Evolutionary conservation across 2,888 invertebrate species (phyloP).

Genomic region (Caenorhabditis sp.): DNA sequence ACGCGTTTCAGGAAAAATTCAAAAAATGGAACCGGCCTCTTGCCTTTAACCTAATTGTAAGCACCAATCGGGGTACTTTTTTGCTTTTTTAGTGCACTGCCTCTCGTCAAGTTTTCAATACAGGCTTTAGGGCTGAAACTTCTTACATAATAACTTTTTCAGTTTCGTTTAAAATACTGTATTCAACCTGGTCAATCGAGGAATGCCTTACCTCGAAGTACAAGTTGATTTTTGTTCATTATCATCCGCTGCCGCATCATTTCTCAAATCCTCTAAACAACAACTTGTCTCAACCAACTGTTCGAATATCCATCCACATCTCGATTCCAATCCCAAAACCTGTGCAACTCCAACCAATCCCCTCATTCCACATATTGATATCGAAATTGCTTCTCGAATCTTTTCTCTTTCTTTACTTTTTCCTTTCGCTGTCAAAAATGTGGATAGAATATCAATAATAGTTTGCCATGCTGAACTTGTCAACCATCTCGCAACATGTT

Average conservation of each 20-base stretch:
- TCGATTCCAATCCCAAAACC: constrained; percentile 29
- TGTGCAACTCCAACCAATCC: constrained; percentile 51
- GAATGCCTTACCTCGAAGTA: constrained; percentile 5
- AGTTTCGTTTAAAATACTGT: too few relatives aligned
- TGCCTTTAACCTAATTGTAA: too few relatives aligned
- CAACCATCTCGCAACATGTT: constrained; percentile 49
- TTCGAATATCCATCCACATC: constrained; percentile 88
- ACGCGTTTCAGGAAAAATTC: too few relatives aligned
- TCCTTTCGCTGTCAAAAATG: constrained; percentile 46
- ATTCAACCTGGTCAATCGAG: too few relatives aligned
- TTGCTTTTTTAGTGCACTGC: too few relatives aligned
- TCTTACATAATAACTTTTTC: too few relatives aligned
- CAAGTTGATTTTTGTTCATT: constrained; percentile 46
- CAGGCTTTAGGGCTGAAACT: too few relatives aligned
- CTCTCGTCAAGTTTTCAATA: too few relatives aligned
- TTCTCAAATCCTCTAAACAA: constrained; percentile 76
- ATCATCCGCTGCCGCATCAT: constrained; percentile 53
- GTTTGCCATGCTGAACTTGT: constrained; percentile 50
- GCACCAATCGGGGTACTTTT: too few relatives aligned
- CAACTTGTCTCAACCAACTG: constrained; percentile 88
- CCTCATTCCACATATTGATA: constrained; percentile 52
- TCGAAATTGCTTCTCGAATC: constrained; percentile 47
- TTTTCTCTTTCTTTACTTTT: constrained; percentile 42
- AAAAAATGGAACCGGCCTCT: too few relatives aligned
- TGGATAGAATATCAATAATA: constrained; percentile 51